These are phyloP conservation scores for Endomychus coccineus DNA, from an alignment of 2,888 invertebrate genomes.

Conservation along the genomic window DNA sequence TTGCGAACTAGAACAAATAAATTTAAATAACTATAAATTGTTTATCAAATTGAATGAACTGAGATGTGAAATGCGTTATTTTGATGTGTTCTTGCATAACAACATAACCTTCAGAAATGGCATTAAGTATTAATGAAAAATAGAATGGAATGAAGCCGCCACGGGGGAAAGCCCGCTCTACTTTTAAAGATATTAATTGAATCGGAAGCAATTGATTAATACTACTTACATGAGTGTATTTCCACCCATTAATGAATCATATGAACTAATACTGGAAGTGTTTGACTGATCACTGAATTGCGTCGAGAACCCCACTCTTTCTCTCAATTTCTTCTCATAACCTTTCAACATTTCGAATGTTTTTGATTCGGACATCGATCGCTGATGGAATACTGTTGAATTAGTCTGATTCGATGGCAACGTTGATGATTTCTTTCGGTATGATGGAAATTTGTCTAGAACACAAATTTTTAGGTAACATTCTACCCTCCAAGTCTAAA, in stretches of 20 bases:
- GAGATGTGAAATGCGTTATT: too few species aligned
- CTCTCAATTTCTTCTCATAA: slow-evolving; percentile 25
- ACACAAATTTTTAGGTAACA: not conserved
- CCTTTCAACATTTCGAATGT: slow-evolving; percentile 55
- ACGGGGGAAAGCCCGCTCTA: too few species aligned
- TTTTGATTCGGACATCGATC: slow-evolving; percentile 62
- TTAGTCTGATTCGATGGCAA: slow-evolving; percentile 50
- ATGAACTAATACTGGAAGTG: slow-evolving; percentile 76
- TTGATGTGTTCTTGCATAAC: too few species aligned
- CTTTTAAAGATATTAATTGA: too few species aligned
- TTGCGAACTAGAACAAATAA: slow-evolving; percentile 52
- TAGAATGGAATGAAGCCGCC: too few species aligned
- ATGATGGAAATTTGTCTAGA: not conserved
- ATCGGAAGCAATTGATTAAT: too few species aligned
- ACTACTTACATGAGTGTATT: slow-evolving; percentile 45
- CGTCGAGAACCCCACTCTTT: slow-evolving; percentile 37
- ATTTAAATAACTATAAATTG: too few species aligned
- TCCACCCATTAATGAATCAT: slow-evolving; percentile 63
- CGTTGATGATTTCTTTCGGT: slow-evolving; percentile 36
- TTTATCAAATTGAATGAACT: too few species aligned
- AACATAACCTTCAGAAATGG: too few species aligned
- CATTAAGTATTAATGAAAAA: too few species aligned
- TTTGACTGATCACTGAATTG: slow-evolving; percentile 65
- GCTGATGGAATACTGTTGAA: slow-evolving; percentile 49
- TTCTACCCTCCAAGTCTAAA: too few species aligned